phyloP scores from a whole-genome alignment of 1,140 invertebrate species.

The Zaprionus ornatus region DNA sequence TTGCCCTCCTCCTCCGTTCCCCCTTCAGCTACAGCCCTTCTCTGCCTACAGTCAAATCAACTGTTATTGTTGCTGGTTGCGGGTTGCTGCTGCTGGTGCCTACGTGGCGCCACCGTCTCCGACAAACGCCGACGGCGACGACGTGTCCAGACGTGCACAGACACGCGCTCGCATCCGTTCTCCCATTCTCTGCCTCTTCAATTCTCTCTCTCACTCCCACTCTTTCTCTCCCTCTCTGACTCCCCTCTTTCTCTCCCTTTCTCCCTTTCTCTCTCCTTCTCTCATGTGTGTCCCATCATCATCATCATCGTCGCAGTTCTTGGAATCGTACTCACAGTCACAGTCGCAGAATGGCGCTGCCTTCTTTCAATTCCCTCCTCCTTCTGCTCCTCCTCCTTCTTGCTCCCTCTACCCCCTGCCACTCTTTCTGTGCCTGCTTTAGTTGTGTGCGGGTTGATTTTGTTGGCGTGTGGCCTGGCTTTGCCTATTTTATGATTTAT shows the following conservation, averaged over 20 bases:
- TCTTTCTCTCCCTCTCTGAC: background rate
- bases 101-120: constrained; percentile 61
- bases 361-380: constrained; percentile 7
- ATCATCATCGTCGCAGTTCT: background rate
- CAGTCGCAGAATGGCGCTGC: background rate
- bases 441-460: background rate
- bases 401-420: background rate
- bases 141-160: constrained; percentile 56
- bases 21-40: background rate
- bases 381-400: background rate
- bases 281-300: constrained; percentile 8
- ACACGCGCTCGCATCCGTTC: constrained; percentile 51
- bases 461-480: constrained; percentile 31
- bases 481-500: constrained; percentile 80
- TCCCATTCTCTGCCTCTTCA: background rate
- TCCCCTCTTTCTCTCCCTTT: background rate
- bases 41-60: constrained; percentile 52
- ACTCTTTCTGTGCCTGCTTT: background rate
- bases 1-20: background rate
- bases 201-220: background rate
- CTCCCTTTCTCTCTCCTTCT: background rate
- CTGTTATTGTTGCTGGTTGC: constrained; percentile 50
- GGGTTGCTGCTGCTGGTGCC: constrained; percentile 26
- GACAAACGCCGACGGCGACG: constrained; percentile 47
- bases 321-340: background rate